Percentiles rank a stretch among this genome's conserved stretches.
These are phyloP conservation scores for Pungitius pungitius DNA, from an alignment of 2,113 vertebrate genomes.

Conservation along the genomic window DNA sequence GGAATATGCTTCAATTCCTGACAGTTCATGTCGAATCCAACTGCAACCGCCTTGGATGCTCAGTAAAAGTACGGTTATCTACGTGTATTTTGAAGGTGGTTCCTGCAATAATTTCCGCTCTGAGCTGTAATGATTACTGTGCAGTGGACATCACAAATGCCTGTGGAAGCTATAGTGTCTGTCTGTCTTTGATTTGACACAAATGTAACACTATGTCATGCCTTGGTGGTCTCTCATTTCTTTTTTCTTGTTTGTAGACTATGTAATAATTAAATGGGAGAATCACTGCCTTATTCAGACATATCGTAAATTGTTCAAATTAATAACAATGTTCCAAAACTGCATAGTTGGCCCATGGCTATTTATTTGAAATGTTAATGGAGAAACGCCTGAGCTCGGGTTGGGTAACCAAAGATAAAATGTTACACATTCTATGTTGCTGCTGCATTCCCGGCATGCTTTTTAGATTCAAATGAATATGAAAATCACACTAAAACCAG, in stretches of 20 bases:
- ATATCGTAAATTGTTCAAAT: constrained; percentile 55
- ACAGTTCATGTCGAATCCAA: background rate
- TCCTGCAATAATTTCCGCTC: constrained; percentile 78
- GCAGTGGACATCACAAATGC: too few species aligned
- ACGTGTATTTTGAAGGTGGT: background rate
- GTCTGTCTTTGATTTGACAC: constrained; percentile 34
- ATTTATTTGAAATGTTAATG: constrained; percentile 3
- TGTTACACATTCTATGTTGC: background rate
- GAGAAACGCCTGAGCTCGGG: constrained; percentile 20
- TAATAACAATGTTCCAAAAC: constrained; percentile 45
- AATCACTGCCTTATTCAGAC: constrained; percentile 56
- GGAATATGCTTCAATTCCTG: background rate
- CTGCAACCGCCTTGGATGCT: background rate
- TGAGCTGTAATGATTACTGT: constrained; percentile 71
- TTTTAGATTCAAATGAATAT: background rate
- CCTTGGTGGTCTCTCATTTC: constrained; percentile 77
- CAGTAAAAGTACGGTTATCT: background rate
- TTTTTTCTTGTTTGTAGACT: constrained; percentile 66
- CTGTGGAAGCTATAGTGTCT: too few species aligned
- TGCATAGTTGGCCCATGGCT: constrained; percentile 16
- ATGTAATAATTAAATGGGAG: constrained; percentile 67
- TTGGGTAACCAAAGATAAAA: background rate
- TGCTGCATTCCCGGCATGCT: background rate
- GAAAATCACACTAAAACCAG: background rate
- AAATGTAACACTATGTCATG: constrained; percentile 20